These are phyloP conservation scores for Petrolisthes manimaculis DNA, from an alignment of 2,888 invertebrate species.

Conservation along the genomic window DNA sequence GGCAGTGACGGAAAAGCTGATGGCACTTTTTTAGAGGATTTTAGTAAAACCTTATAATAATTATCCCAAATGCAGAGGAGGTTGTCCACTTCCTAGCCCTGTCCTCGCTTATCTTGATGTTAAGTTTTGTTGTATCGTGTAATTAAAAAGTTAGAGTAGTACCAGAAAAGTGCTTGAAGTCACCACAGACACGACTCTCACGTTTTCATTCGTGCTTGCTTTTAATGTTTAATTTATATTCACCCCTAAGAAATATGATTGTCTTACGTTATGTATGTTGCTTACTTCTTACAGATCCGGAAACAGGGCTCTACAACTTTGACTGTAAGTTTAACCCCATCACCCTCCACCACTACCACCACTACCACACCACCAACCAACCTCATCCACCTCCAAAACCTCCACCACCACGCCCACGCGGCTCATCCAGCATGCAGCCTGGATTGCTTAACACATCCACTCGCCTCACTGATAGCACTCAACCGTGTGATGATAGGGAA, in stretches of 20 bases:
- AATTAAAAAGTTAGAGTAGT: not conserved
- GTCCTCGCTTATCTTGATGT: not conserved
- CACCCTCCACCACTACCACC: slow-evolving; percentile 38
- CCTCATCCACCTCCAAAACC: slow-evolving; percentile 34
- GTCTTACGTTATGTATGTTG: slow-evolving; percentile 61
- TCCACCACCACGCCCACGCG: slow-evolving; percentile 10
- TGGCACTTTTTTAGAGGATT: too few relatives aligned
- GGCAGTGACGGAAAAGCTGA: too few relatives aligned
- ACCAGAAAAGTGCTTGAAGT: slow-evolving; percentile 5
- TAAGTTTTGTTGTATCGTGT: not conserved
- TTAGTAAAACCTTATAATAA: too few relatives aligned
- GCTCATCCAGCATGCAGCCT: slow-evolving; percentile 15
- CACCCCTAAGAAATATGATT: slow-evolving; percentile 46
- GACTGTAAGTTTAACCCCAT: slow-evolving; percentile 60
- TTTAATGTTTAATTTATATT: slow-evolving; percentile 42
- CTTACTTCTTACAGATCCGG: slow-evolving; percentile 64
- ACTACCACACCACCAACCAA: slow-evolving; percentile 29
- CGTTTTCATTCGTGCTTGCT: slow-evolving; percentile 16
- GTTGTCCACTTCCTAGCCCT: not conserved
- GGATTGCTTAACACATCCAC: slow-evolving; percentile 26
- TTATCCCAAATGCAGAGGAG: not conserved
- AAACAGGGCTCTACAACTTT: slow-evolving; percentile 64
- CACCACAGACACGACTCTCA: not conserved
- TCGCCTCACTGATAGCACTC: slow-evolving; percentile 23
- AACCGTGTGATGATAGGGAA: too few relatives aligned